Evolutionary conservation across 2,797 vertebrate genomes (phyloP).

Genomic region (Tympanoctomys barrerae): DNA sequence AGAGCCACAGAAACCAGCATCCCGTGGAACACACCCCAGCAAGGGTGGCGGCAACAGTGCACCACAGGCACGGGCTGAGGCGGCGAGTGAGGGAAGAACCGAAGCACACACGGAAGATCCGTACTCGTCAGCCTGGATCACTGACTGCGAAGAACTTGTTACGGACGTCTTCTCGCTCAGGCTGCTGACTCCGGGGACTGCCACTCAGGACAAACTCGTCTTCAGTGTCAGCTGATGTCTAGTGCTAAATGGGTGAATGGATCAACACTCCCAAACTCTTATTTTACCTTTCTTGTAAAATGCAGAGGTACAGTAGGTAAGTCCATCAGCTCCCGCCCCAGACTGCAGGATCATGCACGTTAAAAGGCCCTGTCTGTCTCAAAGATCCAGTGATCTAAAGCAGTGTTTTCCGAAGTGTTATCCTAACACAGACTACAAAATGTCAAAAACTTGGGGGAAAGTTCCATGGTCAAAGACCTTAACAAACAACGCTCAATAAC

Average conservation of each 20-base stretch:
- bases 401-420: constrained; percentile 41
- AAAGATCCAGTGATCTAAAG: constrained; percentile 39
- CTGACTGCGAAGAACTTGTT: neutral
- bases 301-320: constrained; percentile 46
- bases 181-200: neutral
- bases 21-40: neutral
- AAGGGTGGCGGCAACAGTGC: neutral
- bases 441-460: neutral
- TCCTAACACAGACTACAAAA: constrained; percentile 40
- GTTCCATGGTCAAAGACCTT: neutral
- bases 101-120: neutral
- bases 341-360: constrained; percentile 40
- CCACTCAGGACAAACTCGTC: neutral
- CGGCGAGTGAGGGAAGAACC: neutral
- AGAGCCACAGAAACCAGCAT: neutral
- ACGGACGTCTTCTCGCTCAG: neutral
- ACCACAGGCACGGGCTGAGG: neutral
- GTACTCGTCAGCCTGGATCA: neutral
- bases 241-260: neutral
- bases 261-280: neutral
- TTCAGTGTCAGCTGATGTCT: neutral
- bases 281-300: constrained; percentile 35
- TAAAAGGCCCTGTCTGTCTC: constrained; percentile 58
- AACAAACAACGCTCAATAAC: constrained; percentile 43
- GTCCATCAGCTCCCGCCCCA: neutral